A percentile compares a stretch with the other conserved stretches of the same genome.
These are phyloP conservation scores for Stenoptilia bipunctidactyla DNA, from an alignment of 2,888 invertebrate species.

Conservation along the genomic window DNA sequence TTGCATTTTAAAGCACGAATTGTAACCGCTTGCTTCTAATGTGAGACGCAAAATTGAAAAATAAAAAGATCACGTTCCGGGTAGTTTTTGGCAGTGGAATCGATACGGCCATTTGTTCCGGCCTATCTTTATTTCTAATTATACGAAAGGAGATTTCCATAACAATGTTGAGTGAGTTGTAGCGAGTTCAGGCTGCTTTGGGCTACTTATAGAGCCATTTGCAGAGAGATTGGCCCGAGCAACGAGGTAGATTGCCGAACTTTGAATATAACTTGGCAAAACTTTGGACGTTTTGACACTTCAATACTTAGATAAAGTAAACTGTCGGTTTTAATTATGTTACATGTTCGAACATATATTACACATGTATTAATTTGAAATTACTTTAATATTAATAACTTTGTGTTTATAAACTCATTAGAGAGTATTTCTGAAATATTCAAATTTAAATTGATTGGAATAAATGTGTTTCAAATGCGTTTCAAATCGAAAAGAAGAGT, in stretches of 20 bases:
- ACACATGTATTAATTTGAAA: constrained; percentile 30
- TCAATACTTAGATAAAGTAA: constrained; percentile 64
- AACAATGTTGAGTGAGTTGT: constrained; percentile 39
- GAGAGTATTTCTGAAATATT: too few species aligned
- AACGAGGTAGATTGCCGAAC: constrained; percentile 62
- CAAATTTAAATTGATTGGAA: too few species aligned
- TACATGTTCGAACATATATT: constrained; percentile 38
- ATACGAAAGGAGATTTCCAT: constrained; percentile 36
- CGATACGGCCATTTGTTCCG: not conserved
- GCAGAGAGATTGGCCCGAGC: constrained; percentile 56
- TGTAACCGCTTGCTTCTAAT: constrained; percentile 51
- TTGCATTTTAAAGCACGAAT: constrained; percentile 64
- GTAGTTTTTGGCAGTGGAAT: not conserved
- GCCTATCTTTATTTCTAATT: not conserved
- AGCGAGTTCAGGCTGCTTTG: constrained; percentile 39
- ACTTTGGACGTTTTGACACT: constrained; percentile 65
- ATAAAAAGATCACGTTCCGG: constrained; percentile 18
- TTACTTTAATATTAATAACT: too few species aligned
- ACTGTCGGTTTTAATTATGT: constrained; percentile 61
- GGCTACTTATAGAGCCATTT: constrained; percentile 62
- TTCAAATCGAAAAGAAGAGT: too few species aligned
- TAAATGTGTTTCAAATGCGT: too few species aligned
- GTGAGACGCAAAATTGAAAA: constrained; percentile 31
- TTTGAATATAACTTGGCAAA: constrained; percentile 60
- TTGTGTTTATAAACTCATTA: too few species aligned